Evolutionary conservation across 2,113 vertebrate species (phyloP).

Genomic region (Corythoichthys intestinalis): DNA sequence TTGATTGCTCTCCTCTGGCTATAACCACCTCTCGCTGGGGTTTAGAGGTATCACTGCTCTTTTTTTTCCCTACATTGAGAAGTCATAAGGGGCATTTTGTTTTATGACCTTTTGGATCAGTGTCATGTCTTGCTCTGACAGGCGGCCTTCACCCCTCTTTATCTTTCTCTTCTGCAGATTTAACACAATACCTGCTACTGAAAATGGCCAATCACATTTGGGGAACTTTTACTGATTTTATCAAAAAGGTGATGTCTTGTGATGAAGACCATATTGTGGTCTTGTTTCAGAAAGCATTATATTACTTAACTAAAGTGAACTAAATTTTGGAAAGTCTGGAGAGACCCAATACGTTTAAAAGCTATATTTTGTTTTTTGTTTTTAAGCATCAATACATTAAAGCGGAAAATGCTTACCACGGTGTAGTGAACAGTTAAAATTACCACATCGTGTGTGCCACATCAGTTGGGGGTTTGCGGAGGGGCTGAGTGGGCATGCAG

Average conservation of each 20-base stretch:
- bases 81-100: neutral
- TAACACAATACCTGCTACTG: neutral
- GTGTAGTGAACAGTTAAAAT: neutral
- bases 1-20: conserved; percentile 1
- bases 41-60: neutral
- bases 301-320: too few species aligned
- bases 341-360: too few species aligned
- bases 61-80: neutral
- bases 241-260: neutral
- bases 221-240: neutral
- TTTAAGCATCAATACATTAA: neutral
- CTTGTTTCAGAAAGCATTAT: neutral
- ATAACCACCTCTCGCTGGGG: neutral
- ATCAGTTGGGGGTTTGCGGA: too few species aligned
- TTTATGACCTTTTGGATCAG: conserved; percentile 1
- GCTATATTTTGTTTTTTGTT: neutral
- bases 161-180: conserved; percentile 2
- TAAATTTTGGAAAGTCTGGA: neutral
- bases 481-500: too few species aligned
- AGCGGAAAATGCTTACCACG: neutral
- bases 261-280: neutral
- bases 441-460: neutral
- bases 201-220: neutral
- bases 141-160: conserved; percentile 4
- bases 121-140: conserved; percentile 3